A percentile compares a stretch with the other conserved stretches of the same genome.
These are phyloP conservation scores for Hycleus cichorii DNA, from an alignment of 1,140 invertebrate genomes.

Conservation along the genomic window DNA sequence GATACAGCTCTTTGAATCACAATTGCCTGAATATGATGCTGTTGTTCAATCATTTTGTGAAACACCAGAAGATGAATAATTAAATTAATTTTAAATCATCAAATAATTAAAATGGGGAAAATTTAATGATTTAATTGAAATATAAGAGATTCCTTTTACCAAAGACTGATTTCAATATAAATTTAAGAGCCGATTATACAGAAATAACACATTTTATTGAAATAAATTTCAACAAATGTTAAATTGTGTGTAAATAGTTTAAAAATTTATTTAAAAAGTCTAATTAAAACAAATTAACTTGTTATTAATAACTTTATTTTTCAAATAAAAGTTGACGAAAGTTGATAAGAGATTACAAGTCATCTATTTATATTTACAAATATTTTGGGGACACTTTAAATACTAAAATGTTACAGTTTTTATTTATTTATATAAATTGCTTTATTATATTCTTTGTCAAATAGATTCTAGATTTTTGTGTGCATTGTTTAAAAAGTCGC, in stretches of 20 bases:
- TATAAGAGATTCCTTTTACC: slow-evolving; percentile 9
- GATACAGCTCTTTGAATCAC: slow-evolving; percentile 65
- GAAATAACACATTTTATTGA: slow-evolving; percentile 2
- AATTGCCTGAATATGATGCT: slow-evolving; percentile 65
- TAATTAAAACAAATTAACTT: slow-evolving; percentile 3
- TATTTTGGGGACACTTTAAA: slow-evolving; percentile 14
- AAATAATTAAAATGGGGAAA: neutral
- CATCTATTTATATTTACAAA: slow-evolving; percentile 9
- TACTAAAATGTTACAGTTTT: slow-evolving; percentile 8
- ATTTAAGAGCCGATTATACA: slow-evolving; percentile 12
- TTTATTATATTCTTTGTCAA: no score
- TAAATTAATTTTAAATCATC: slow-evolving; percentile 2
- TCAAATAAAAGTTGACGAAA: neutral
- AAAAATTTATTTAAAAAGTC: slow-evolving; percentile 9
- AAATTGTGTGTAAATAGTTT: neutral
- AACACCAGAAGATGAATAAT: slow-evolving; percentile 48
- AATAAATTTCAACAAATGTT: no score
- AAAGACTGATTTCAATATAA: slow-evolving; percentile 15
- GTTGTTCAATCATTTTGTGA: slow-evolving; percentile 57
- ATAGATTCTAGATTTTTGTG: neutral
- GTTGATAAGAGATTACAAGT: slow-evolving; percentile 7
- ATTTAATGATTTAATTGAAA: neutral
- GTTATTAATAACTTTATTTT: slow-evolving; percentile 14
- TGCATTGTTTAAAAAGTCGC: slow-evolving; percentile 2
- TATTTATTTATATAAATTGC: slow-evolving; percentile 1